Evolutionary conservation across 2,888 invertebrate species (phyloP).

Genomic region (Nemoura dubitans): DNA sequence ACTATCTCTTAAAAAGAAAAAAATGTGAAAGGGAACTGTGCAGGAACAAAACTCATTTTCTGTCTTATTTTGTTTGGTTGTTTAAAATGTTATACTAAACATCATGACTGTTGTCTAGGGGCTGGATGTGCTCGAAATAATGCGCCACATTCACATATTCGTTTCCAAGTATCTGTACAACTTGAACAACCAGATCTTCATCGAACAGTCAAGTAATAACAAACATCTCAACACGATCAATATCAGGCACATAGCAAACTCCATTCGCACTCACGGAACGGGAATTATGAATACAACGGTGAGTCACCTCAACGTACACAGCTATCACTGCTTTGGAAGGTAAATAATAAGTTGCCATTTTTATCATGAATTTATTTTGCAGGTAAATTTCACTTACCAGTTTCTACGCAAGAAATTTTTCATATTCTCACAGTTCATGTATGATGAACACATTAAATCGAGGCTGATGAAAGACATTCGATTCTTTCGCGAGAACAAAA

Average conservation of each 20-base stretch:
- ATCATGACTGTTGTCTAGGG: conserved; percentile 64
- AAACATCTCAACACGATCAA: conserved; percentile 96
- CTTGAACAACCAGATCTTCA: conserved; percentile 94
- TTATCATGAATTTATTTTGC: too few species aligned
- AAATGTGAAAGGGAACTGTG: too few species aligned
- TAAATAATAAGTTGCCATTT: too few species aligned
- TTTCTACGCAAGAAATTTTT: conserved; percentile 93
- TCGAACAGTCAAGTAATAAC: conserved; percentile 89
- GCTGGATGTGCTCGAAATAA: conserved; percentile 94
- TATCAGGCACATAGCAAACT: conserved; percentile 94
- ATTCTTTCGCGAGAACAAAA: conserved; percentile 79
- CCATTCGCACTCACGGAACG: conserved; percentile 94
- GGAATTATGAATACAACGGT: conserved; percentile 96
- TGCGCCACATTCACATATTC: conserved; percentile 95
- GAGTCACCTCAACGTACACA: conserved; percentile 51
- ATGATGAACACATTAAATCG: conserved; percentile 97
- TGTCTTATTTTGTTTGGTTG: neutral
- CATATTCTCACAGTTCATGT: conserved; percentile 95
- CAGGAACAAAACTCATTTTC: too few species aligned
- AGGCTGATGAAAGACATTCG: conserved; percentile 88
- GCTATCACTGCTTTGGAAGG: too few species aligned
- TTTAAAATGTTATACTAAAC: neutral
- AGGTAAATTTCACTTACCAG: conserved; percentile 89
- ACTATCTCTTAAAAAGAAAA: too few species aligned
- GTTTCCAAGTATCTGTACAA: conserved; percentile 94